Base-by-base conservation (phyloP, 2,797 vertebrate genomes). In the Parambassis ranga region DNA sequence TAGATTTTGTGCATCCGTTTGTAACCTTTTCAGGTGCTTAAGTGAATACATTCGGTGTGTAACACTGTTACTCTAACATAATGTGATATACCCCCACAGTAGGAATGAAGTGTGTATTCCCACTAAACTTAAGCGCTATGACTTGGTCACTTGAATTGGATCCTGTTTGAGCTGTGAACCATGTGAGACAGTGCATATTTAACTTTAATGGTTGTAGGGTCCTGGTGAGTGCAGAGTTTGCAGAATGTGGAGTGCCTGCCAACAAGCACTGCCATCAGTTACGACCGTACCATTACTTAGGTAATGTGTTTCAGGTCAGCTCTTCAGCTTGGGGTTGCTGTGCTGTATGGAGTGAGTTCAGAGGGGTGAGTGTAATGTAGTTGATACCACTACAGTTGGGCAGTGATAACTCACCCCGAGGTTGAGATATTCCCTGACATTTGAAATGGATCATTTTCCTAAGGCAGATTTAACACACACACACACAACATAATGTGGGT, bases 251-350 rank as follows among this genome's bases (percentile, higher is more conserved):
- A 71, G 53, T 37, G 74, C 15, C 76, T 79, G 79, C 82, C 68
- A 81, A 62, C 67, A 71, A 58, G 52, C 33, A 56, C 66, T 9
- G 62, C 66, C 69, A 81, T 82, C 77, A 76, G 61, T 83, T 84
- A 82, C 10, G 15, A 56, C 37, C 49, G 71, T 41, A 53, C 67
- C 55, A 79, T 74, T 75, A 76, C 63, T 60, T 51, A 52, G 67
- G 63, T 82, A 76, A 85, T 83, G 69, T 61, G 73, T 79, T 72
- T 77, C 65, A 71, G 77, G 81, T 77, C 79, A 77, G 75, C 47
- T 84, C 68, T 50, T 74, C 75, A 56, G 57, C 64, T n/a, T 41
- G 47, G 46, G 53, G 58, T 51, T 53, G 65, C 66, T 33, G 32
- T 30, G 41, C 65, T 66, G 41, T 44, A 69, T n/a, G 32, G 38